A percentile compares a stretch with the other conserved stretches of the same genome.
Conservation (phyloP, 2,888 invertebrate genomes). For the Diplolepis rosae region DNA sequence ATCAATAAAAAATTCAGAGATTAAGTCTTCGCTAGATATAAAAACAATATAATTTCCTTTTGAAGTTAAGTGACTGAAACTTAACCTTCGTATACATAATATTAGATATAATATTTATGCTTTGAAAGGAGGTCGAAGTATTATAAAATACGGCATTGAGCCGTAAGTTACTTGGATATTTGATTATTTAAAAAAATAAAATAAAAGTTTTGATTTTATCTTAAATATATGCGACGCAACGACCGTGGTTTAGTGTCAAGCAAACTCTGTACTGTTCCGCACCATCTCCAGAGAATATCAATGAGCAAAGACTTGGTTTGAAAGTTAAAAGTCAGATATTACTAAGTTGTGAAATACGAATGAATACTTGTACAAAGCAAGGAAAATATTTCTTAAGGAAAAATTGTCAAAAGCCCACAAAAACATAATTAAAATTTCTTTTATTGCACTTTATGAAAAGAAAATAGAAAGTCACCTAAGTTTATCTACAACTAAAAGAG, state of each 20-base stretch:
- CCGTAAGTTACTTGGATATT: slow-evolving; percentile 4
- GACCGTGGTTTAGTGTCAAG: background rate
- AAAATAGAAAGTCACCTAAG: background rate
- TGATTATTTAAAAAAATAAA: slow-evolving; percentile 10
- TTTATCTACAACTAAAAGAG: no score
- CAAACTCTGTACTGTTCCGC: slow-evolving; percentile 2
- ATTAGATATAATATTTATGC: slow-evolving; percentile 2
- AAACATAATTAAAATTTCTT: no score
- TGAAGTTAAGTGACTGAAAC: background rate
- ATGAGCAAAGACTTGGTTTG: background rate
- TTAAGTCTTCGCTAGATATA: no score
- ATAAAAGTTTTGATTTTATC: slow-evolving; percentile 8
- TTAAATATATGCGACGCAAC: slow-evolving; percentile 11
- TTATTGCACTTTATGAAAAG: no score
- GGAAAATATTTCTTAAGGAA: background rate
- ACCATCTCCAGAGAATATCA: slow-evolving; percentile 16
- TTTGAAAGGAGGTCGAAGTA: background rate
- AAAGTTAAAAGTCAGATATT: background rate
- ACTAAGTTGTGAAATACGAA: no score
- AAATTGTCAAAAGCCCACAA: background rate
- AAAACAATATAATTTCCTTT: no score
- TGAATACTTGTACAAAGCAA: background rate
- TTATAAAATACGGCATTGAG: background rate
- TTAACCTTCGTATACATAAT: background rate
- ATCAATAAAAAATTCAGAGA: no score